A percentile compares a stretch with the other conserved stretches of the same genome.
Evolutionary conservation across 2,113 vertebrate genomes (phyloP).

Genomic region (Platysternon megacephalum): DNA sequence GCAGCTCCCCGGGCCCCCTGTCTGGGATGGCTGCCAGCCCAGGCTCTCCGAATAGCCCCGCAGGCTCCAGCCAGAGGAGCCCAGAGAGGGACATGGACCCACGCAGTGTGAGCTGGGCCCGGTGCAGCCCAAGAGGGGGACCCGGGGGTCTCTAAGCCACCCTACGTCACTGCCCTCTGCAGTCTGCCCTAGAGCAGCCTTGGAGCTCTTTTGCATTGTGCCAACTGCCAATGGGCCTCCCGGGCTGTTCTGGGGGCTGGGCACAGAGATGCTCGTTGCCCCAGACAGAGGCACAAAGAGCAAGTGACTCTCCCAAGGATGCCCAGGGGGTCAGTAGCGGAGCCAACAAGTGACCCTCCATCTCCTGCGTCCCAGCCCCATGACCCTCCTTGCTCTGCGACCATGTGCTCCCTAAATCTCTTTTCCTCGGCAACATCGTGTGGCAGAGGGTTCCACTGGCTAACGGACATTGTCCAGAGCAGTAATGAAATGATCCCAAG

Average conservation of each 20-base stretch:
- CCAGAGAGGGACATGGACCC: too few species aligned
- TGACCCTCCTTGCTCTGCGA: background rate
- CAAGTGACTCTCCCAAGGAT: background rate
- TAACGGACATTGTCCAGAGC: background rate
- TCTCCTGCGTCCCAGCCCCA: background rate
- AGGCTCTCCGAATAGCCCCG: background rate
- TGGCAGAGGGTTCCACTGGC: background rate
- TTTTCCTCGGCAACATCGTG: background rate
- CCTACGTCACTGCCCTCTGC: background rate
- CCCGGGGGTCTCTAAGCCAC: too few species aligned
- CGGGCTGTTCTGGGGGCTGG: too few species aligned
- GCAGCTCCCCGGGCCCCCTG: fast-evolving
- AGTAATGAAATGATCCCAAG: background rate
- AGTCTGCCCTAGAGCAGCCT: background rate
- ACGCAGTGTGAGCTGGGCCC: too few species aligned
- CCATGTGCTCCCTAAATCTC: background rate
- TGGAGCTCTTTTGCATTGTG: background rate
- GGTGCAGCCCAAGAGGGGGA: too few species aligned
- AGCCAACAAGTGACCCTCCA: background rate
- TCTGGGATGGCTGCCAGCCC: background rate
- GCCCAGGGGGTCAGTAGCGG: background rate
- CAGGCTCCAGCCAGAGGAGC: too few species aligned
- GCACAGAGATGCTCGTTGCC: background rate
- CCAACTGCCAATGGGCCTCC: background rate
- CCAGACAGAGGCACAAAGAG: background rate